A percentile compares a stretch with the other conserved stretches of the same genome.
phyloP scores from a whole-genome alignment of 53 echinoderm and acorn worm genomes.

The Hippasteria phrygiana region DNA sequence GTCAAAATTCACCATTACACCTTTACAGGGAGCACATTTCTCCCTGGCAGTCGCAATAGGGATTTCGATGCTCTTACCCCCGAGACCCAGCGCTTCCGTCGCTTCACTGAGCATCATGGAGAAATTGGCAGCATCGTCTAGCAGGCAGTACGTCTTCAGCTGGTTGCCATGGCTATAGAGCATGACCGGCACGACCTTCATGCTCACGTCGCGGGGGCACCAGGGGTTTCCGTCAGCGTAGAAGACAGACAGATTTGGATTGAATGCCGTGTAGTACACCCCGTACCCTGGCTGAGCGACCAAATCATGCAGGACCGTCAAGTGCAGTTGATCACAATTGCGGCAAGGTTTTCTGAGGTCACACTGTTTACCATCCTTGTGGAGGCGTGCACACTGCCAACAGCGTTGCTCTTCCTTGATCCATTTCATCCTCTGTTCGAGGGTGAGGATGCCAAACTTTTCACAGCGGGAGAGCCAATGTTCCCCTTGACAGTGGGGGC shows the following conservation, averaged over 20 bases:
- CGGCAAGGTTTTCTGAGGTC: neutral
- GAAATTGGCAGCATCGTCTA: slow-evolving; percentile 35
- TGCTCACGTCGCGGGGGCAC: neutral
- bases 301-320: slow-evolving; percentile 8
- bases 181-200: neutral
- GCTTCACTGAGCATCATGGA: slow-evolving; percentile 8
- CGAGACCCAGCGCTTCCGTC: neutral
- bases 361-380: slow-evolving; percentile 1
- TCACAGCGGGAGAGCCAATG: slow-evolving; percentile 23
- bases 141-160: neutral
- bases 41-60: slow-evolving; percentile 35
- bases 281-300: slow-evolving; percentile 19
- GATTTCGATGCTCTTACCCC: neutral
- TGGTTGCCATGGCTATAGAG: neutral
- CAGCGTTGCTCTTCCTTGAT: slow-evolving; percentile 8
- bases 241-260: slow-evolving; percentile 4
- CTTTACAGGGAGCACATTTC: slow-evolving; percentile 22
- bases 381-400: slow-evolving; percentile 25
- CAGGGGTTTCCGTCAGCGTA: slow-evolving; percentile 7
- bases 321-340: neutral
- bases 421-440: neutral
- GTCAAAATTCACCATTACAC: neutral
- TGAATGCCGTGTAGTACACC: neutral
- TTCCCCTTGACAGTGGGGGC: neutral
- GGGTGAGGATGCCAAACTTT: neutral